Evolutionary conservation across 2,797 vertebrate species (phyloP).

Genomic region (Caiman crocodilus): DNA sequence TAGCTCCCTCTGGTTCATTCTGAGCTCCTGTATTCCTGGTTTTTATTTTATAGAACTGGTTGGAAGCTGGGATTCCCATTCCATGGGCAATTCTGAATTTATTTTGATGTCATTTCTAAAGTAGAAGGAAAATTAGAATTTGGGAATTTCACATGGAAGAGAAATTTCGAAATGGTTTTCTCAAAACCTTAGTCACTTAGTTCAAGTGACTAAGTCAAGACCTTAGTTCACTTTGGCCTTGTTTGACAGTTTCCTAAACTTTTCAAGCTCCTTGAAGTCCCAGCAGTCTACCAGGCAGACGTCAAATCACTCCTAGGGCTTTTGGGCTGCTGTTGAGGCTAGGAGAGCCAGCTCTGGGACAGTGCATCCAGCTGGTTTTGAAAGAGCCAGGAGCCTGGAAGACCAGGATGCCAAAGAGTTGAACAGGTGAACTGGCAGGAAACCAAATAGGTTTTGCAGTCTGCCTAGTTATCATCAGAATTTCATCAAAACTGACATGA

Average conservation of each 20-base stretch:
- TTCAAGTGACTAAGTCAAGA: no score
- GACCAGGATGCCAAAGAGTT: neutral
- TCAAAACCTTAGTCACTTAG: no score
- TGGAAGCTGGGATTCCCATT: neutral
- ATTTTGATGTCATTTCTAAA: neutral
- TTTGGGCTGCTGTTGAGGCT: neutral
- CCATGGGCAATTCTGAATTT: neutral
- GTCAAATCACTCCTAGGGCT: neutral
- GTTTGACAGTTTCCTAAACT: neutral
- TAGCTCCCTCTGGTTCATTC: neutral
- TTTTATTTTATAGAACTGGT: neutral
- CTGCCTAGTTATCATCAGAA: neutral
- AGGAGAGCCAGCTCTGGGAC: neutral
- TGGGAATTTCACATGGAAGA: neutral
- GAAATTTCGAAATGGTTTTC: neutral
- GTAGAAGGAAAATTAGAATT: neutral
- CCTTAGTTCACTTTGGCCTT: neutral
- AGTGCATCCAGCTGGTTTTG: neutral
- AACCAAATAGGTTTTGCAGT: neutral
- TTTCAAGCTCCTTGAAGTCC: neutral
- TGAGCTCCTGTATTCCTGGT: neutral
- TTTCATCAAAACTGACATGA: neutral
- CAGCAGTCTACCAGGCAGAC: neutral
- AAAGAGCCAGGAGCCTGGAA: neutral
- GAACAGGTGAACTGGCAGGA: neutral